These are phyloP conservation scores for Tenthredo scrophulariae DNA, from an alignment of 2,888 invertebrate genomes.

Conservation along the genomic window DNA sequence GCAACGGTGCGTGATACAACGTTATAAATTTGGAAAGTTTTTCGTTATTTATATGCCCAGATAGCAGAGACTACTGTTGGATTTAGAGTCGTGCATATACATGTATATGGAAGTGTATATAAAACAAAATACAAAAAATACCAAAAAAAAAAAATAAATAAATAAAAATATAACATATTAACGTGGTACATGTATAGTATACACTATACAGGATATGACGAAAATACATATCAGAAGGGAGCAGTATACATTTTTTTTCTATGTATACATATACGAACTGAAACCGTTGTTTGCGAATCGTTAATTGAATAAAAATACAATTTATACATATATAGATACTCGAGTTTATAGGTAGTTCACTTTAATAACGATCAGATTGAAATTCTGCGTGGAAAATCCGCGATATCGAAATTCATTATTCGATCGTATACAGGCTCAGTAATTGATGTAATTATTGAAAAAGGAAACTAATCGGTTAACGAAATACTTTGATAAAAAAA, in stretches of 20 bases:
- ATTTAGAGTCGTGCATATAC: constrained; percentile 23
- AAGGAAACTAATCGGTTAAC: background rate
- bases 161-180: background rate
- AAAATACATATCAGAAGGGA: no score
- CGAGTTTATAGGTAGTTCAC: background rate
- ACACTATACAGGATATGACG: background rate
- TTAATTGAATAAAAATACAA: background rate
- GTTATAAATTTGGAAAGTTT: constrained; percentile 51
- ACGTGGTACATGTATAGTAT: background rate
- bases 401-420: background rate
- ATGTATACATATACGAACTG: background rate
- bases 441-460: background rate
- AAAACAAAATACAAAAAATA: no score
- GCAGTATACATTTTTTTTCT: no score
- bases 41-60: constrained; percentile 47
- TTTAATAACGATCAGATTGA: background rate
- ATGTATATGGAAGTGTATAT: background rate
- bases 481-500: background rate
- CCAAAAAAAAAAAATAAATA: background rate
- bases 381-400: background rate
- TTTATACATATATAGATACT: background rate
- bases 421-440: background rate
- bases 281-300: background rate
- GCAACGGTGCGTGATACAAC: constrained; percentile 44
- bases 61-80: constrained; percentile 35